phyloP scores from a whole-genome alignment of 2,797 vertebrate genomes.

The Acropternis orthonyx region DNA sequence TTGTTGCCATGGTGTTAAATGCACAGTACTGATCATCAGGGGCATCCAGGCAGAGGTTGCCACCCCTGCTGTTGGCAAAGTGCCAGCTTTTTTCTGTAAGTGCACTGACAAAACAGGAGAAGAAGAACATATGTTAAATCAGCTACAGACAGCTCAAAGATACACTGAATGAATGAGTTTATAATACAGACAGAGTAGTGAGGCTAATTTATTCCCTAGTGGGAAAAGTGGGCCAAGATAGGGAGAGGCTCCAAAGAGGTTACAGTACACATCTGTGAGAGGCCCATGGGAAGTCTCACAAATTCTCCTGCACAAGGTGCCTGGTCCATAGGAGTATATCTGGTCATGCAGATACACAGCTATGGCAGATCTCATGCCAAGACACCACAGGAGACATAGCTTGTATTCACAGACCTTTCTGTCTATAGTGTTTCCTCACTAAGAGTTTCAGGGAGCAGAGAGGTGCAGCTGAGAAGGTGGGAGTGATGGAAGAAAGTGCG shows the following conservation, averaged over 20 bases:
- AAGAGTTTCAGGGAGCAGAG: not conserved
- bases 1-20: not conserved
- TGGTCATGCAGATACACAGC: not conserved
- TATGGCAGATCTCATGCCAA: not conserved
- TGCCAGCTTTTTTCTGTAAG: not conserved
- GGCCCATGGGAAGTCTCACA: not conserved
- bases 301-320: not conserved
- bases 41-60: not conserved
- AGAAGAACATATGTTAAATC: not conserved
- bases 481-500: not conserved
- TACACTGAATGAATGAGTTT: not conserved
- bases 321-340: not conserved
- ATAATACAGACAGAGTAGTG: not conserved
- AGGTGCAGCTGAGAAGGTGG: not conserved
- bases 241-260: not conserved
- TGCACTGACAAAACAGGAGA: not conserved
- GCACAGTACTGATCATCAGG: not conserved
- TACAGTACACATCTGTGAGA: not conserved
- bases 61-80: not conserved
- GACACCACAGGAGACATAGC: not conserved
- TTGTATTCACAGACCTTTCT: not conserved
- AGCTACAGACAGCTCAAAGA: not conserved
- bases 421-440: not conserved
- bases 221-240: not conserved
- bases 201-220: not conserved